Conservation (phyloP, 2,797 vertebrate genomes). For the Tangara arthus region DNA sequence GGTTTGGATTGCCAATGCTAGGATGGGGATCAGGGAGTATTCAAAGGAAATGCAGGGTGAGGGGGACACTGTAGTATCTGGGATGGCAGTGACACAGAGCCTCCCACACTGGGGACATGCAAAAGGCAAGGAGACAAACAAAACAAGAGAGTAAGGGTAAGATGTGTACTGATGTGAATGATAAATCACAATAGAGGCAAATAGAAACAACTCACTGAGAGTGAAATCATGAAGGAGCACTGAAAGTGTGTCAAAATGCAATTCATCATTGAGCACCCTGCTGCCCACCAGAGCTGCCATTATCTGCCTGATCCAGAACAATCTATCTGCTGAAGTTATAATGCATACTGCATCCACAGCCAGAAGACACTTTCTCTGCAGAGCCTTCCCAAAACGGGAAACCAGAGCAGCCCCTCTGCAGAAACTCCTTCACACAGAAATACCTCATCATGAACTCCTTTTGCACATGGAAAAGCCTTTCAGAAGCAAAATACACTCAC, state of each 20-base stretch:
- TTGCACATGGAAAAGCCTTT: constrained; percentile 4
- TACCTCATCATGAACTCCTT: background rate
- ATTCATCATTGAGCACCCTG: background rate
- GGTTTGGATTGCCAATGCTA: background rate
- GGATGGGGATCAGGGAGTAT: background rate
- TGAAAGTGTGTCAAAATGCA: constrained; percentile 1
- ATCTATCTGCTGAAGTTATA: constrained; percentile 23
- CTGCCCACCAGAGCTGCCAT: background rate
- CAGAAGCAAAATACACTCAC: background rate
- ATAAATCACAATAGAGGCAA: background rate
- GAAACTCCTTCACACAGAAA: background rate
- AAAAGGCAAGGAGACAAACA: background rate
- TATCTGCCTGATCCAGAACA: background rate
- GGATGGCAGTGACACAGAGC: background rate
- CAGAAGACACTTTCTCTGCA: background rate
- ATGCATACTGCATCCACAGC: background rate
- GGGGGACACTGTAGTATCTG: background rate
- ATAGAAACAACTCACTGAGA: background rate
- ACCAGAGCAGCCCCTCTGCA: background rate
- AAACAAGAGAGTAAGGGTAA: background rate
- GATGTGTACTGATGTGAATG: background rate
- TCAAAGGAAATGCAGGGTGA: background rate
- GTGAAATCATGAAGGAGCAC: background rate
- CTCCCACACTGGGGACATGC: background rate
- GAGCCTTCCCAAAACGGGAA: background rate